Base-by-base conservation (phyloP, 2,113 vertebrate species). In the Laticauda laticaudata region DNA sequence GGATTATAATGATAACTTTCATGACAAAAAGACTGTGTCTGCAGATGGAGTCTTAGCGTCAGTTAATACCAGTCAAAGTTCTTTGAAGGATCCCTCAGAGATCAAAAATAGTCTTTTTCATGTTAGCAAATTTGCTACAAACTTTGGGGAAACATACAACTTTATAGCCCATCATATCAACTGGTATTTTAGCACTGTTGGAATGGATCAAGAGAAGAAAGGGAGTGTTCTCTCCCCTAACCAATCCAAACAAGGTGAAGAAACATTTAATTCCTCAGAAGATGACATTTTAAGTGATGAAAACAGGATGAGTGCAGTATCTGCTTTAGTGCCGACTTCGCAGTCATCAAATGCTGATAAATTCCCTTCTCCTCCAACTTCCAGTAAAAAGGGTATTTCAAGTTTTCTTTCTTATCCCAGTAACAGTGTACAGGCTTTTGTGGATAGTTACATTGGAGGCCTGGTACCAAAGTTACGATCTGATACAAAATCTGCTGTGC, bases 401-500 rank as follows among this genome's bases (percentile, higher is more conserved):
- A 98, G 98, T 95, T 99, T 99, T 95, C 97, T 99, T 94, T 98
- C 98, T 0, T 98, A 98, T 92, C 98, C 98, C 5, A 98, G 97
- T 92, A 98, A 98, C 94, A 98, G 98, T 0, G 98, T 99, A 18
- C 99, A 99, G 81, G 99, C 99, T 69, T 99, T 99, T 96, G 98
- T 99, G 14, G 99, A 99, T 94, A 99, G 97, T 95, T 99, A 99
- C 95, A 98, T 99, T 75, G 98, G 98, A 81, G 98, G 98, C 15
- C 95, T 99, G 92, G 99, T 99, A 75, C 99, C 99, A 26, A 99
- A 97, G 93, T 98, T 99, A 95, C 96, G 98, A 88, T 97, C 95
- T 0, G 98, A 99, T 45, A n/a, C 97, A 56, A 99, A 98, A 97
- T 96, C 57, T 91, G 92, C 93, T 43, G 29, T 96, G 5, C 95